These are phyloP conservation scores for Rachycentron canadum DNA, from an alignment of 2,797 vertebrate genomes.

Conservation along the genomic window DNA sequence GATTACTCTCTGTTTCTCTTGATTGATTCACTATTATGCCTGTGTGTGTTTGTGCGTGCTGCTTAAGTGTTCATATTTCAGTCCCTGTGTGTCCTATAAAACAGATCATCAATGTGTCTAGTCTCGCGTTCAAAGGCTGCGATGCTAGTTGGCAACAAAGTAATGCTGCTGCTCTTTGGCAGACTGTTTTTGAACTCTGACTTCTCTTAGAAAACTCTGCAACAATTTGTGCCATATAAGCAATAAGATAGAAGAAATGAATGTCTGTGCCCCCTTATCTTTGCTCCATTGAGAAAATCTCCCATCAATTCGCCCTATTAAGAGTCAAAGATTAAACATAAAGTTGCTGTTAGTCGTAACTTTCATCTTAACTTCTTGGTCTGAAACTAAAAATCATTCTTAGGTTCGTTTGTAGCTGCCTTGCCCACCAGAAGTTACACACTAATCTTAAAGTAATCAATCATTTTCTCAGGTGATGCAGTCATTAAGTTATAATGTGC, in stretches of 20 bases:
- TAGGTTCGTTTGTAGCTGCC: background rate
- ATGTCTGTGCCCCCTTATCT: conserved; percentile 38
- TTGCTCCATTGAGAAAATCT: conserved; percentile 63
- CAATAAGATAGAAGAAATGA: conserved; percentile 55
- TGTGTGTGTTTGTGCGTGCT: conserved; percentile 31
- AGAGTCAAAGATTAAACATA: conserved; percentile 22
- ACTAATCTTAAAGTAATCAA: conserved; percentile 13
- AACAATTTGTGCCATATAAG: conserved; percentile 62
- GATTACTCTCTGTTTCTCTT: conserved; percentile 56
- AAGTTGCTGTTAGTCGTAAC: conserved; percentile 24
- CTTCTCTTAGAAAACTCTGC: conserved; percentile 52
- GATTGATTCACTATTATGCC: conserved; percentile 54
- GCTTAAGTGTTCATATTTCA: conserved; percentile 60
- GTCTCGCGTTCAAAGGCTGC: conserved; percentile 56
- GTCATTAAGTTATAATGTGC: conserved; percentile 40
- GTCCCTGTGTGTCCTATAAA: conserved; percentile 48
- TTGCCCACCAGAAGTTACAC: background rate
- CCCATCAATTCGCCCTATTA: conserved; percentile 47
- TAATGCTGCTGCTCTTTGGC: conserved; percentile 54
- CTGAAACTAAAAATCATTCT: conserved; percentile 9
- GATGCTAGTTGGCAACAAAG: conserved; percentile 44
- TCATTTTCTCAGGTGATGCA: conserved; percentile 26
- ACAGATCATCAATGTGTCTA: conserved; percentile 44
- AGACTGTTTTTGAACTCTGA: conserved; percentile 61
- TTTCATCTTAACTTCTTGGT: background rate